Percentiles rank a stretch among this genome's conserved stretches.
Evolutionary conservation across 1,140 invertebrate species (phyloP).

Genomic region (Cotesia glomerata): DNA sequence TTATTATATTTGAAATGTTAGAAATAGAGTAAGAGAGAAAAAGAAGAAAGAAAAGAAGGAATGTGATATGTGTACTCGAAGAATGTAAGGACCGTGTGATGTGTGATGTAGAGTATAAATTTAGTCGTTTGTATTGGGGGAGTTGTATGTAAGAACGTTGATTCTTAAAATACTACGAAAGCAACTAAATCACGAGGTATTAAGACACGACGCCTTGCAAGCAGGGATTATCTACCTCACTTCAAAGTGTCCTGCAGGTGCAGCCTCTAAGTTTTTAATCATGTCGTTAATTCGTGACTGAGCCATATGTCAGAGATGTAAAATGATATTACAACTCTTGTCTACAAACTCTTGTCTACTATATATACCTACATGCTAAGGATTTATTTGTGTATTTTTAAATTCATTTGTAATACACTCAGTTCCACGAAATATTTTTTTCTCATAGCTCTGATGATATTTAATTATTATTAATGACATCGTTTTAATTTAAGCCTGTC

Average conservation of each 20-base stretch:
- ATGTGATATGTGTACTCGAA: neutral
- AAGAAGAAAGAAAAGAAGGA: neutral
- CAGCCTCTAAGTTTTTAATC: slow-evolving; percentile 51
- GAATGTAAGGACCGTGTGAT: neutral
- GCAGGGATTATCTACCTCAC: slow-evolving; percentile 60
- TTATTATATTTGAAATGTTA: neutral
- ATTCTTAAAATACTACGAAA: slow-evolving; percentile 63
- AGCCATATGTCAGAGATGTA: slow-evolving; percentile 50
- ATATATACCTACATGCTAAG: neutral
- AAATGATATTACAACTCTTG: neutral
- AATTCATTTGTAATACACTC: no score
- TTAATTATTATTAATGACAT: no score
- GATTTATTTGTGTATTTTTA: no score
- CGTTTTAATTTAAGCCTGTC: no score
- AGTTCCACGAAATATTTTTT: no score
- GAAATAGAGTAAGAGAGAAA: neutral
- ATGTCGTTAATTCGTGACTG: slow-evolving; percentile 50
- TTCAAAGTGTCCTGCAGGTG: slow-evolving; percentile 63
- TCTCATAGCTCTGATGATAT: no score
- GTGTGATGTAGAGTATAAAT: slow-evolving; percentile 24
- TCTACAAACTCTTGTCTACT: neutral
- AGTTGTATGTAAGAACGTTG: slow-evolving; percentile 38
- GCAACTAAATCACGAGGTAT: slow-evolving; percentile 63
- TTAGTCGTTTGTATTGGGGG: slow-evolving; percentile 21
- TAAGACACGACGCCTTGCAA: slow-evolving; percentile 56